Percentiles rank a stretch among this genome's conserved stretches.
Evolutionary conservation across 2,888 invertebrate genomes (phyloP).

Genomic region (Megaustenia siamemsis): DNA sequence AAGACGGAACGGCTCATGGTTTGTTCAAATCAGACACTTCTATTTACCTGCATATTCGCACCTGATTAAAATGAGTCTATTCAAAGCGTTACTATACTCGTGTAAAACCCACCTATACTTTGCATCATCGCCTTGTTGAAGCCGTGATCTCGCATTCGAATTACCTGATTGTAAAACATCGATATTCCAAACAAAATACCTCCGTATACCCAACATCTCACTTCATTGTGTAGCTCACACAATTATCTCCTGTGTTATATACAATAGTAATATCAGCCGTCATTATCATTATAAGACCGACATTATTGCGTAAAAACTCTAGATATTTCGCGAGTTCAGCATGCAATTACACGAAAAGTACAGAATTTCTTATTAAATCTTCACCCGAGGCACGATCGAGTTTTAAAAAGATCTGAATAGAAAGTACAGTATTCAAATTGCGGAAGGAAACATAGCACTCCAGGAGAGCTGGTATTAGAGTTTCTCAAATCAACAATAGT

Average conservation of each 20-base stretch:
- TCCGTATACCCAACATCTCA: not conserved
- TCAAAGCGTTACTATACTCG: too few relatives aligned
- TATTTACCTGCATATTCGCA: slow-evolving; percentile 14
- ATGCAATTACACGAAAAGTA: slow-evolving; percentile 9
- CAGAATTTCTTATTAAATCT: not conserved
- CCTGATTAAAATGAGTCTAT: slow-evolving; percentile 11
- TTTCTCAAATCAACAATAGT: slow-evolving; percentile 7
- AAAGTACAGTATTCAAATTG: not conserved
- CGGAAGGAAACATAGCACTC: not conserved
- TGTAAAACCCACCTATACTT: not conserved
- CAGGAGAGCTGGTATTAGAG: not conserved
- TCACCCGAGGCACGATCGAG: not conserved
- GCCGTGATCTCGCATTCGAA: not conserved
- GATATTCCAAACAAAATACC: not conserved
- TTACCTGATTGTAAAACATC: not conserved
- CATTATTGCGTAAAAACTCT: not conserved
- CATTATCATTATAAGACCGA: not conserved
- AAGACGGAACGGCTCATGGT: not conserved
- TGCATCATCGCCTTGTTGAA: not conserved
- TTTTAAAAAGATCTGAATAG: not conserved
- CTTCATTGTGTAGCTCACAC: not conserved
- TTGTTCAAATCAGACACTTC: slow-evolving; percentile 12
- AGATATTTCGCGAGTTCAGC: not conserved
- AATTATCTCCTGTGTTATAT: not conserved
- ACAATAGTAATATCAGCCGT: not conserved